Evolutionary conservation across 2,888 invertebrate genomes (phyloP).

Genomic region (Calliopum simillimum): DNA sequence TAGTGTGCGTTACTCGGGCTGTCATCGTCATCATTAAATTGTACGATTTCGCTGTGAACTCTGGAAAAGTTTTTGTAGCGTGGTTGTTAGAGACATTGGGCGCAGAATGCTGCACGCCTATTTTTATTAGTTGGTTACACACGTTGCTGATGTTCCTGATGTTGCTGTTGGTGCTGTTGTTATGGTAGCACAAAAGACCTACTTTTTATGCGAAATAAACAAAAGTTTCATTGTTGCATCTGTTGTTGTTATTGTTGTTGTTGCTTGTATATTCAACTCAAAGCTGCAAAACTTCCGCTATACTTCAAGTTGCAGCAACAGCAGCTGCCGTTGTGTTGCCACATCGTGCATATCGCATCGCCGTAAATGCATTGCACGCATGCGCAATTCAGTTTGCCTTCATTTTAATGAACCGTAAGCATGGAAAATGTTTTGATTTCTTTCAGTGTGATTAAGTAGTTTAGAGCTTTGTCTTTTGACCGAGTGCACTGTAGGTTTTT

Average conservation of each 20-base stretch:
- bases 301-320: background rate
- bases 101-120: background rate
- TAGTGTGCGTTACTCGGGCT: background rate
- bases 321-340: background rate
- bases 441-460: too few relatives aligned
- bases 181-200: background rate
- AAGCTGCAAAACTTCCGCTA: background rate
- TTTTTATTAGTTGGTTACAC: background rate
- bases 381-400: background rate
- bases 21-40: background rate
- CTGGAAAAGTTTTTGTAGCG: background rate
- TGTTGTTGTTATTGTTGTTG: constrained; percentile 14
- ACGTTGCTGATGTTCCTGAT: background rate
- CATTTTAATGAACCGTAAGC: too few relatives aligned
- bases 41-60: background rate
- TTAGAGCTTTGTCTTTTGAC: too few relatives aligned
- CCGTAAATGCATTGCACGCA: background rate
- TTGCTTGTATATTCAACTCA: background rate
- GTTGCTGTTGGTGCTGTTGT: constrained; percentile 6
- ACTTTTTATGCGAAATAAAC: background rate
- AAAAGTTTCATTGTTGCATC: background rate
- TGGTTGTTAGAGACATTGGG: background rate
- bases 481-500: too few relatives aligned
- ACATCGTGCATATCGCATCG: background rate
- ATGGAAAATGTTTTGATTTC: too few relatives aligned